Evolutionary conservation across 2,113 vertebrate species (phyloP).

Genomic region (Pituophis catenifer): DNA sequence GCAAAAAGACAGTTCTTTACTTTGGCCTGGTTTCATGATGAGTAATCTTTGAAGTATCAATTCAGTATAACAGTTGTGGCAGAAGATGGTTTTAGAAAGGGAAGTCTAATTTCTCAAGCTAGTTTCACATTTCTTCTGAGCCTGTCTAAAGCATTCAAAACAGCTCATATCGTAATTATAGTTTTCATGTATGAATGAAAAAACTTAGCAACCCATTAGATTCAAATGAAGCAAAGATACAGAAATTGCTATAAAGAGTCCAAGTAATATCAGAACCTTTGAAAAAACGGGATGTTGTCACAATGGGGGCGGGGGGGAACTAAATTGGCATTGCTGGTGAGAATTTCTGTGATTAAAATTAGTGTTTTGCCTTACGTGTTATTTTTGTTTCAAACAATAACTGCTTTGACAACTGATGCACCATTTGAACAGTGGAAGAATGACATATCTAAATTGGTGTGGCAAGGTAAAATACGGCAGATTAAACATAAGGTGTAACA

Average conservation of each 20-base stretch:
- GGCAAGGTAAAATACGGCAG: not conserved
- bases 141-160: not conserved
- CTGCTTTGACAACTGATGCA: not conserved
- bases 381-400: not conserved
- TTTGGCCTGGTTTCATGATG: not conserved
- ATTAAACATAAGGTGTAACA: too few species aligned
- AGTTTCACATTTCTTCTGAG: not conserved
- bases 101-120: not conserved
- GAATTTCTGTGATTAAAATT: conserved; percentile 30
- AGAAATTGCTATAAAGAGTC: conserved; percentile 41
- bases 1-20: not conserved
- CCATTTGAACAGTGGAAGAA: not conserved
- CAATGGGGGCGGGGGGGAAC: not conserved
- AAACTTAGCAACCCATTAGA: conserved; percentile 46
- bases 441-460: too few species aligned
- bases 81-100: not conserved
- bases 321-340: not conserved
- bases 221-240: conserved; percentile 44
- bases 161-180: conserved; percentile 42
- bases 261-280: conserved; percentile 34
- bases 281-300: conserved; percentile 19
- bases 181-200: conserved; percentile 36
- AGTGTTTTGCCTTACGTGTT: conserved; percentile 9
- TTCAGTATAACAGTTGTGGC: not conserved
- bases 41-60: not conserved